Conservation (phyloP, 2,113 vertebrate genomes). For the Tursiops truncatus region DNA sequence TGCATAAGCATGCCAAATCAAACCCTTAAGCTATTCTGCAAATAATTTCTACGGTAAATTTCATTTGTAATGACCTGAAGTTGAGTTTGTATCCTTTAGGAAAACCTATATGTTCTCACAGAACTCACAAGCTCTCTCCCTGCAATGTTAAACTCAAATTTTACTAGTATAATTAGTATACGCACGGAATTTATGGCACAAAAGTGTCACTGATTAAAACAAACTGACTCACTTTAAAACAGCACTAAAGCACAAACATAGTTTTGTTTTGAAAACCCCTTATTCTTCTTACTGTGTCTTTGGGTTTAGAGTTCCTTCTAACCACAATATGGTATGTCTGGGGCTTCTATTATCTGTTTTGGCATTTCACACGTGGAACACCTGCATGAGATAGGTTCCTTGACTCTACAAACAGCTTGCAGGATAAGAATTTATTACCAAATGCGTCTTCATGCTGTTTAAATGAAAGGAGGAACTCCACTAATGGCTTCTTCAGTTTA, state of each 20-base stretch:
- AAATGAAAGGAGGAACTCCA: constrained; percentile 22
- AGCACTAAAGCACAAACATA: constrained; percentile 53
- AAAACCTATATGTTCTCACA: constrained; percentile 43
- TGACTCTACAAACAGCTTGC: constrained; percentile 60
- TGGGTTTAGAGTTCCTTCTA: constrained; percentile 46
- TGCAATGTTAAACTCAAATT: constrained; percentile 43
- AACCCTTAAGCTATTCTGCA: constrained; percentile 65
- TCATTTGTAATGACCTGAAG: constrained; percentile 70
- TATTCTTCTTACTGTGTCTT: constrained; percentile 38
- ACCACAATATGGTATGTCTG: constrained; percentile 39
- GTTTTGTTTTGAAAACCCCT: constrained; percentile 54
- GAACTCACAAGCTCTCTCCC: constrained; percentile 37
- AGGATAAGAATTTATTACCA: constrained; percentile 58
- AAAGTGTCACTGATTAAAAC: constrained; percentile 69
- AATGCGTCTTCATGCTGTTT: constrained; percentile 63
- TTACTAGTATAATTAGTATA: constrained; percentile 62
- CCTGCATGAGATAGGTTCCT: constrained; percentile 63
- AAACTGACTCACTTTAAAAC: constrained; percentile 60
- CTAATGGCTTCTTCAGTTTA: constrained; percentile 60
- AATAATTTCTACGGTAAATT: constrained; percentile 74
- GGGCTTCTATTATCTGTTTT: constrained; percentile 55
- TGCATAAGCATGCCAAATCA: constrained; percentile 57
- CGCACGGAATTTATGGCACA: constrained; percentile 64
- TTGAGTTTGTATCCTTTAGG: constrained; percentile 56
- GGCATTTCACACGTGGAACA: constrained; percentile 70